Evolutionary conservation across 2,113 vertebrate species (phyloP).

Genomic region (Romanogobio albipinnatus): DNA sequence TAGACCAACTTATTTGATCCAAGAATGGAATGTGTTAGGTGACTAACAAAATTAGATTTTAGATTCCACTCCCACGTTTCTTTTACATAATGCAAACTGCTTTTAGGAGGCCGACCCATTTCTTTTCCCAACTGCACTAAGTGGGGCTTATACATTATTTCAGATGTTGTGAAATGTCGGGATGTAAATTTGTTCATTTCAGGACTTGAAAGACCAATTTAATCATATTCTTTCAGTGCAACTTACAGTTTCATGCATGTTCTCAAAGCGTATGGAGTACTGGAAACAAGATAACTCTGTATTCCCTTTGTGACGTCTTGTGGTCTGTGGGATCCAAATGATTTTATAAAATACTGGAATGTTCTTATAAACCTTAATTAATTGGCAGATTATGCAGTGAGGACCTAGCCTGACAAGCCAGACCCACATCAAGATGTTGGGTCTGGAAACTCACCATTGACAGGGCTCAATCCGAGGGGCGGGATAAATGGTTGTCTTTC

Average conservation of each 20-base stretch:
- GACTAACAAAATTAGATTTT: background rate
- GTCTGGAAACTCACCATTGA: too few species aligned
- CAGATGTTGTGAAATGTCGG: background rate
- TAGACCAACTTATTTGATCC: background rate
- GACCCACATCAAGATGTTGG: too few species aligned
- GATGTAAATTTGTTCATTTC: background rate
- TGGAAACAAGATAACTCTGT: background rate
- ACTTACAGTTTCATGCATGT: background rate
- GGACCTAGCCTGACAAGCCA: too few species aligned
- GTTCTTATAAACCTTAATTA: background rate
- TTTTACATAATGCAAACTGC: slow-evolving; percentile 18
- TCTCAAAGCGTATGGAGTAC: background rate
- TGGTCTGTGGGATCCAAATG: background rate
- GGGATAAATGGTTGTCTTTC: too few species aligned
- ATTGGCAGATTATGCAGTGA: background rate
- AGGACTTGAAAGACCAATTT: background rate
- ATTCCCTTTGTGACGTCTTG: background rate
- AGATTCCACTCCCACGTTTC: background rate
- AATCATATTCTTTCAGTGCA: background rate
- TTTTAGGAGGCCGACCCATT: background rate
- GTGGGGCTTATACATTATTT: slow-evolving; percentile 22
- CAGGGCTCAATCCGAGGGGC: too few species aligned
- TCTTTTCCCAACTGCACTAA: background rate
- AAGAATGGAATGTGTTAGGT: background rate
- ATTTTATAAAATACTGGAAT: background rate